phyloP scores from a whole-genome alignment of 2,888 invertebrate genomes.

The Dicyrtoma fusca region DNA sequence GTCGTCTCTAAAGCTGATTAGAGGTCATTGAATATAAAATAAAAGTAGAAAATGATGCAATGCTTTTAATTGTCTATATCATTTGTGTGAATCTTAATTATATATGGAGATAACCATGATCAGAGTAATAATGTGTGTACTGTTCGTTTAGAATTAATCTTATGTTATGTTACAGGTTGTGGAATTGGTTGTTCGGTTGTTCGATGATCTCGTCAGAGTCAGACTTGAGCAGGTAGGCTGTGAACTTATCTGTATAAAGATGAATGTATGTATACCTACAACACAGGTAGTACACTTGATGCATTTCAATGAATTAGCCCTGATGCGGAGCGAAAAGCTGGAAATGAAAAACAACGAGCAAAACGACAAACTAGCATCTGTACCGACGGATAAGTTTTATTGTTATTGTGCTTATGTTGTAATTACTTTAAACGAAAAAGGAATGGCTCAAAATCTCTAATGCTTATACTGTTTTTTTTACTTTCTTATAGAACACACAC shows the following conservation, averaged over 20 bases:
- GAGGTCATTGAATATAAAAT: constrained; percentile 20
- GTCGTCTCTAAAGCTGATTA: constrained; percentile 9
- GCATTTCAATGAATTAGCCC: constrained; percentile 10
- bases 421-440: no score
- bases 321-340: neutral
- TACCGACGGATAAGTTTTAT: constrained; percentile 2
- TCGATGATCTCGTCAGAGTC: no score
- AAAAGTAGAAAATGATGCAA: constrained; percentile 5
- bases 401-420: constrained; percentile 5
- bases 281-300: constrained; percentile 8
- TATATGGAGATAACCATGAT: neutral
- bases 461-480: no score
- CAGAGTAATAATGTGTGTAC: neutral
- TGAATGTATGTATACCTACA: no score
- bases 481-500: no score
- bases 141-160: neutral
- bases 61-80: constrained; percentile 3
- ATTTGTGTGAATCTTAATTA: constrained; percentile 12
- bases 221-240: no score
- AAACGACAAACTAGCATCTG: neutral
- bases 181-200: neutral
- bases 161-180: constrained; percentile 1
- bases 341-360: neutral
- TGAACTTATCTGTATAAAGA: no score
- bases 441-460: no score